Percentiles rank a stretch among this genome's conserved stretches.
These are phyloP conservation scores for Brachionus koreanus DNA, from an alignment of 1,140 invertebrate species.

Conservation along the genomic window DNA sequence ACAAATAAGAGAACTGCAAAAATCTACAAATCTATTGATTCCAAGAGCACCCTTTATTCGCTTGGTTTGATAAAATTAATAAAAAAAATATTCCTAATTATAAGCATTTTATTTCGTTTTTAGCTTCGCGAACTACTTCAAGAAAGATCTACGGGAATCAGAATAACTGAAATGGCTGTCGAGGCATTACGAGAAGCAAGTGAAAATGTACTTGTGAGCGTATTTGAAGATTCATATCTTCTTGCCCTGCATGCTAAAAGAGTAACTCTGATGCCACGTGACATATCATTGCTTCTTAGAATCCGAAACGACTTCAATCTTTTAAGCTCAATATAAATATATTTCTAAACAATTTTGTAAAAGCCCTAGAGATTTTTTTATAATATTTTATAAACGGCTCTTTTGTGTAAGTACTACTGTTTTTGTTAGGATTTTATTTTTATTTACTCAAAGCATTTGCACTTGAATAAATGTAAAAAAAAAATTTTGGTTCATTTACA, in stretches of 20 bases:
- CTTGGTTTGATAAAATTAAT: neutral
- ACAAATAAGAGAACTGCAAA: slow-evolving; percentile 30
- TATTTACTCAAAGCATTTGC: neutral
- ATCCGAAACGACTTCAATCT: slow-evolving; percentile 33
- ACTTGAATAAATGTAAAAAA: neutral
- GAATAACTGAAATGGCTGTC: slow-evolving; percentile 36
- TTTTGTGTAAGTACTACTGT: neutral
- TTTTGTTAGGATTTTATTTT: neutral
- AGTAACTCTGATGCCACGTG: slow-evolving; percentile 32
- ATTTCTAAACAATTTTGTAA: neutral
- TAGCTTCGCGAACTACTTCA: slow-evolving; percentile 1
- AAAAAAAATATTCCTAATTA: neutral
- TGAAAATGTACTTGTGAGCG: slow-evolving; percentile 2
- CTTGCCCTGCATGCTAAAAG: slow-evolving; percentile 31
- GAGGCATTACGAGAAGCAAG: slow-evolving; percentile 37
- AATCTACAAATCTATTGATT: slow-evolving; percentile 39
- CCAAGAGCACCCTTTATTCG: slow-evolving; percentile 38
- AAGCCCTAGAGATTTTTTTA: neutral
- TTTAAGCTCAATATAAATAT: neutral
- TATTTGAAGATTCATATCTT: slow-evolving; percentile 38
- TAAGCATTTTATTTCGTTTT: neutral
- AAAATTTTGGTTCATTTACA: neutral
- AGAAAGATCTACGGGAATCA: neutral
- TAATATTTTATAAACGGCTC: neutral
- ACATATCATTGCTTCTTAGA: slow-evolving; percentile 10